Evolutionary conservation across 53 echinoderm and acorn worm species (phyloP).

Genomic region (Pentamera pediparva): DNA sequence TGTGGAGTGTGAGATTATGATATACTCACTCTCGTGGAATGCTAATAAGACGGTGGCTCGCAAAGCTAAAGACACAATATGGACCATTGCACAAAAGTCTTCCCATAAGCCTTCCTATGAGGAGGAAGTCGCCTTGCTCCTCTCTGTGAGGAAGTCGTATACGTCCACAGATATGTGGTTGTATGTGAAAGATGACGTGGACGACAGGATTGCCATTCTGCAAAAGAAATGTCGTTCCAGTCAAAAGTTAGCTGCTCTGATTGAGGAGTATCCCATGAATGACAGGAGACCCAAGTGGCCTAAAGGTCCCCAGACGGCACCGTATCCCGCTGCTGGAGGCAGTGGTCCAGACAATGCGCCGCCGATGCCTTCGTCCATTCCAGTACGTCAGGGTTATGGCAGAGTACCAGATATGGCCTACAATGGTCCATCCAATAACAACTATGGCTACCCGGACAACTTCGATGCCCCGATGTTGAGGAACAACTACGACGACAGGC

Average conservation of each 20-base stretch:
- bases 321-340: no score
- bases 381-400: no score
- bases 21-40: constrained; percentile 5
- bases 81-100: constrained; percentile 4
- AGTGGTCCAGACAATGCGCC: no score
- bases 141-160: constrained; percentile 9
- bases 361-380: no score
- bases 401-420: neutral
- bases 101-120: constrained; percentile 27
- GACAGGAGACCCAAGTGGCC: no score
- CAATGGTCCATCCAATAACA: neutral
- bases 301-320: no score
- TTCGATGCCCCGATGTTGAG: neutral
- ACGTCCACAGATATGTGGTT: neutral
- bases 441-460: neutral
- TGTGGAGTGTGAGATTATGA: constrained; percentile 5
- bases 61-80: constrained; percentile 18
- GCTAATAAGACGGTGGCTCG: neutral
- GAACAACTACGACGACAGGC: neutral
- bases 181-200: constrained; percentile 4
- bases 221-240: constrained; percentile 22
- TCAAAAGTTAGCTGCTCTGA: neutral
- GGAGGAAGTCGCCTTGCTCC: constrained; percentile 12
- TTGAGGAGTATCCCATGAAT: neutral
- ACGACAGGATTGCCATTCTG: constrained; percentile 14